phyloP scores from a whole-genome alignment of 2,113 vertebrate genomes.

The Oryctolagus cuniculus region mOryCun1.1 NC_091434.1:122363501-122364000 shows the following conservation, averaged over 20 bases:
- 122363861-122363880: conserved; percentile 40
- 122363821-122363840: no score
- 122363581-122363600: not conserved
- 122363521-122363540: not conserved
- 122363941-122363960: conserved; percentile 51
- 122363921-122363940: conserved; percentile 12
- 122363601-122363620: not conserved
- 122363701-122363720: conserved; percentile 94
- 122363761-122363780: conserved; percentile 78
- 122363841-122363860: not conserved
- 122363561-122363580: no score
- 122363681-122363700: conserved; percentile 87
- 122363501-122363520: not conserved
- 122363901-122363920: not conserved
- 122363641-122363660: conserved; percentile 92
- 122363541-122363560: not conserved
- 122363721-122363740: conserved; percentile 90
- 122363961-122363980: conserved; percentile 22
- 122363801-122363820: not conserved
- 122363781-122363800: not conserved
- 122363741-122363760: conserved; percentile 91
- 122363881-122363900: conserved; percentile 42
- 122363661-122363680: conserved; percentile 90
- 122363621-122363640: conserved; percentile 67
- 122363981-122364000: conserved; percentile 12